These are phyloP conservation scores for Amyelois transitella DNA, from an alignment of 1,140 invertebrate species.

Conservation along the genomic window DNA sequence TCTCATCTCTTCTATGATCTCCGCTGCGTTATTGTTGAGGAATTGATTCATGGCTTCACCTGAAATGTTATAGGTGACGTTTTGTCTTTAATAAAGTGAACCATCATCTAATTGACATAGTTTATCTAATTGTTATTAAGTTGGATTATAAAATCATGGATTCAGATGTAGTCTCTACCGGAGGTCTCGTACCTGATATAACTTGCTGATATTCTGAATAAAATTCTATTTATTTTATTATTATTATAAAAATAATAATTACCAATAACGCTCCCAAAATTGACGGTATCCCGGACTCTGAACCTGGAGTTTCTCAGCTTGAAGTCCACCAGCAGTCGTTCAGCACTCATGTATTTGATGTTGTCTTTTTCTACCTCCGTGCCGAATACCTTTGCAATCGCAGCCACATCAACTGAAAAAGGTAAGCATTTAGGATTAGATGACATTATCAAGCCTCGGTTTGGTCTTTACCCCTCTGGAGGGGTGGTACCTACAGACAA, in stretches of 20 bases:
- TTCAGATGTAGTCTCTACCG: no score
- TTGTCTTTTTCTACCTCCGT: constrained; percentile 77
- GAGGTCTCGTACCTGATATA: no score
- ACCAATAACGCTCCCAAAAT: constrained; percentile 84
- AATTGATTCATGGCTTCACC: constrained; percentile 89
- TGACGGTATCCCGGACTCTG: constrained; percentile 81
- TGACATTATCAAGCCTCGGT: no score
- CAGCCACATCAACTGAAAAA: constrained; percentile 79
- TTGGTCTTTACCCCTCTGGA: no score
- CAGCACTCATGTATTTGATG: constrained; percentile 79
- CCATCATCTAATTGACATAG: no score
- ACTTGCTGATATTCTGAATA: neutral
- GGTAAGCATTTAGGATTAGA: neutral
- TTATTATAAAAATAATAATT: no score
- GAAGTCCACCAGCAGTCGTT: constrained; percentile 81
- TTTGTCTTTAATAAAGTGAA: no score
- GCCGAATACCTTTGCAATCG: constrained; percentile 81
- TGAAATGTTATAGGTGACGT: constrained; percentile 42
- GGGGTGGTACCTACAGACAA: no score
- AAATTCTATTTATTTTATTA: no score
- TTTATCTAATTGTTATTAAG: no score
- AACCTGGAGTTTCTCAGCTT: constrained; percentile 81
- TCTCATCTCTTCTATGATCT: constrained; percentile 89
- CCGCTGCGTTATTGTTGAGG: constrained; percentile 87
- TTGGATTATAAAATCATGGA: no score